Percentiles rank a stretch among this genome's conserved stretches.
These are phyloP conservation scores for Orthonevra nobilis DNA, from an alignment of 2,888 invertebrate species.

Conservation along the genomic window DNA sequence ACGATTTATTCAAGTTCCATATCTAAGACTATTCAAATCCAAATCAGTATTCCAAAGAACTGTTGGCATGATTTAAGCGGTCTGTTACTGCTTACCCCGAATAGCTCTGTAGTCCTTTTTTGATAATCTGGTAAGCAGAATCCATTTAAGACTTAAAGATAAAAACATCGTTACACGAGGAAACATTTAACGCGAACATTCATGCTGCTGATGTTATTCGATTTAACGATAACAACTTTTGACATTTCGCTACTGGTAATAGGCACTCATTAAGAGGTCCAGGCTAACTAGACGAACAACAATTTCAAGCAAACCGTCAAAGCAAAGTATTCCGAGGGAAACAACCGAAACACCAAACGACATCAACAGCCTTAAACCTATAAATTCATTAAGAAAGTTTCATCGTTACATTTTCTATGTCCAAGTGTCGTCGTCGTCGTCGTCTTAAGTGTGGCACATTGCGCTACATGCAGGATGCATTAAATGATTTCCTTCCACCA, in stretches of 20 bases:
- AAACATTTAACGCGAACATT: too few species aligned
- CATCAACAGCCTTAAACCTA: constrained; percentile 53
- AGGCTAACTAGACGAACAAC: constrained; percentile 2
- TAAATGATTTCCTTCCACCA: constrained; percentile 65
- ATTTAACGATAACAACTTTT: constrained; percentile 25
- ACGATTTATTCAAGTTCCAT: too few species aligned
- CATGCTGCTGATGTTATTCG: not conserved
- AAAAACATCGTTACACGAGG: too few species aligned
- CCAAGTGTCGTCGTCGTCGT: constrained; percentile 24
- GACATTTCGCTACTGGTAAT: constrained; percentile 35
- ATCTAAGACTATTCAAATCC: too few species aligned
- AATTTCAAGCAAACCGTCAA: constrained; percentile 2
- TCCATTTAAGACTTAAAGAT: too few species aligned
- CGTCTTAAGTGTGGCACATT: constrained; percentile 30
- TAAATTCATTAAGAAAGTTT: constrained; percentile 69
- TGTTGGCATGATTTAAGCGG: too few species aligned
- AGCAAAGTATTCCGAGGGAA: not conserved
- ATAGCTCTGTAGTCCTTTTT: too few species aligned
- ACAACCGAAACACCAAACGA: constrained; percentile 19
- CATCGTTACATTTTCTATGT: constrained; percentile 46
- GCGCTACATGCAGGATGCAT: constrained; percentile 65
- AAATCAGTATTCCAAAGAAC: too few species aligned
- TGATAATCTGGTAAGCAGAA: too few species aligned
- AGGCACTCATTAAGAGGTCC: constrained; percentile 44
- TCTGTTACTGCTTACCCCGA: too few species aligned